Percentiles rank a stretch among this genome's conserved stretches.
Evolutionary conservation across 2,888 invertebrate species (phyloP).

Genomic region (Pterostichus niger): DNA sequence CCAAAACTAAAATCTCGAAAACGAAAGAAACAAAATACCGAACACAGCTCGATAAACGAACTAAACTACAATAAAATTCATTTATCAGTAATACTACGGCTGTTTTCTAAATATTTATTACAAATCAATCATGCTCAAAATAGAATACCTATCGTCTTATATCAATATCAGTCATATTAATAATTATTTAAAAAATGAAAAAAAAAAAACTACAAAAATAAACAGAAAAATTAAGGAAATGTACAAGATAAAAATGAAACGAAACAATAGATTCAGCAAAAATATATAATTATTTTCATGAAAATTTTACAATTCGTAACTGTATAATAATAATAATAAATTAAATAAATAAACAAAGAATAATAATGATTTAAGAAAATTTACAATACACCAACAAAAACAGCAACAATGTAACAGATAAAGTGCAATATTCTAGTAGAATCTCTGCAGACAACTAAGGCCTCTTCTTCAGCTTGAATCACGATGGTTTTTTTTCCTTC

Average conservation of each 20-base stretch:
- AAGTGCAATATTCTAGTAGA: not conserved
- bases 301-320: conserved; percentile 10
- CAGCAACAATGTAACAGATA: conserved; percentile 1
- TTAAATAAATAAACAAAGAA: conserved; percentile 4
- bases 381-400: not conserved
- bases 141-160: no score
- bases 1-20: conserved; percentile 32
- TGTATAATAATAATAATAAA: no score
- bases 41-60: no score
- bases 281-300: conserved; percentile 3
- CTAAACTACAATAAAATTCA: no score
- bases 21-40: no score
- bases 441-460: conserved; percentile 22
- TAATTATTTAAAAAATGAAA: not conserved
- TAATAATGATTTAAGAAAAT: conserved; percentile 5
- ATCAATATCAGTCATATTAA: no score
- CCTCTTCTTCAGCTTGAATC: not conserved
- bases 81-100: no score
- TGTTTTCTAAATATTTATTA: no score
- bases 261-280: not conserved
- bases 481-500: not conserved
- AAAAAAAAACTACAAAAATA: no score
- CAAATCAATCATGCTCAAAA: no score
- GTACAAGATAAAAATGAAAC: not conserved
- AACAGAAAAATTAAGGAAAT: not conserved